Base-by-base conservation (phyloP, 2,113 vertebrate genomes). In the Ceuthmochares aereus region DNA sequence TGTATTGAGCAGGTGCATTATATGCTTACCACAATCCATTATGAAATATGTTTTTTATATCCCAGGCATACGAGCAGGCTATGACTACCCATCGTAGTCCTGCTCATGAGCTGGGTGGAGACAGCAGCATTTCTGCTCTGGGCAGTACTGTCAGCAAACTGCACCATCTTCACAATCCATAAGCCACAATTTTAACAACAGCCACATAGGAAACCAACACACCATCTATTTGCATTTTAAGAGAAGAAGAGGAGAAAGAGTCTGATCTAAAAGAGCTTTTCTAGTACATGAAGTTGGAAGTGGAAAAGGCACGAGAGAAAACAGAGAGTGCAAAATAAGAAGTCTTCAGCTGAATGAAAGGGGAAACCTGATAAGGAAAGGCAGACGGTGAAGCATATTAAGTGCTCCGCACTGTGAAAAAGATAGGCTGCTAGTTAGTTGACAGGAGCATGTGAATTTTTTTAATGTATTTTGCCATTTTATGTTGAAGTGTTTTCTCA, bases 361-460 rank as follows among this genome's bases (percentile, higher is more conserved):
- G 56, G n/a, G 36, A 88, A 96, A 77, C 30, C 56, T 94, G 68
- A 83, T 95, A 92, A 94, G 62, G 56, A 93, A 95, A 90, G 55
- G 37, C 79, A 95, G 72, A 86, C 26, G 27, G 25, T 72, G 60
- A 94, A 88, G 72, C 47, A 67, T 90, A 95, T 55, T 58, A 83
- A 95, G 36, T 42, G 25, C 13, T 52, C n/a, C n/a, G 60, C 42
- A 67, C 20, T 7, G 7, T 34, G n/a, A 68, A 90, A 83, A 94
- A 73, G 87, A 79, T 52, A 56, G 20, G 27, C 52, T 84, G 47
- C 42, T 77, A 37, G 42, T 51, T 80, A 77, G 55, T 29, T 37
- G 91, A 12, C 34, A 29, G 16, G 32, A 85, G 12, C 5, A 68
- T 14, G n/a, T 49, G 6, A 62, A 18, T 3, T 21, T 49, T 62